Evolutionary conservation across 2,888 invertebrate species (phyloP).

Genomic region (Agrenia bidenticulata): DNA sequence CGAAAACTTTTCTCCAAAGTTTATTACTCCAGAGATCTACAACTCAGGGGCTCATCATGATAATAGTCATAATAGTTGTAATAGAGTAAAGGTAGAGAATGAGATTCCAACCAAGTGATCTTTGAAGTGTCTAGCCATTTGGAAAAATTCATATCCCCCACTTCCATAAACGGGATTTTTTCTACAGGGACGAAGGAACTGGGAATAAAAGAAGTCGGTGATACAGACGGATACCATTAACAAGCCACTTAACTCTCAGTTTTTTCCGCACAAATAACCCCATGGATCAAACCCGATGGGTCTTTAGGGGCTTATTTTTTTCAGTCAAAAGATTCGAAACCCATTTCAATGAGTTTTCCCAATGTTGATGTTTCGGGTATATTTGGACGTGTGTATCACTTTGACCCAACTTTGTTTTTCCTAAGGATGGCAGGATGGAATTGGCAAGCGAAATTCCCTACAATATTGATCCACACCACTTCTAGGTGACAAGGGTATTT

Average conservation of each 20-base stretch:
- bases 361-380: not conserved
- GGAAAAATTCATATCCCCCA: no score
- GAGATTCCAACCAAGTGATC: no score
- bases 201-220: not conserved
- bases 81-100: no score
- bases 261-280: conserved; percentile 28
- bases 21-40: conserved; percentile 19
- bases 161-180: no score
- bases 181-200: not conserved
- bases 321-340: not conserved
- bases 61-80: no score
- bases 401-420: not conserved
- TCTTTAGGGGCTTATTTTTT: conserved; percentile 24
- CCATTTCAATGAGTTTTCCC: not conserved
- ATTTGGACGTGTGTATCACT: not conserved
- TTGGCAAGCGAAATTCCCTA: no score
- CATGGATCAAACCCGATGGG: conserved; percentile 12
- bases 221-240: not conserved
- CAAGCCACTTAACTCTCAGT: conserved; percentile 17
- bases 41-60: not conserved
- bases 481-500: no score
- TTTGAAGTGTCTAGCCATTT: no score
- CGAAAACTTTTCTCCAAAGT: conserved; percentile 16
- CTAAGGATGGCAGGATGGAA: no score
- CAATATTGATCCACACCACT: no score